These are phyloP conservation scores for Dromaius novaehollandiae DNA, from an alignment of 2,113 vertebrate genomes.

Conservation along the genomic window DNA sequence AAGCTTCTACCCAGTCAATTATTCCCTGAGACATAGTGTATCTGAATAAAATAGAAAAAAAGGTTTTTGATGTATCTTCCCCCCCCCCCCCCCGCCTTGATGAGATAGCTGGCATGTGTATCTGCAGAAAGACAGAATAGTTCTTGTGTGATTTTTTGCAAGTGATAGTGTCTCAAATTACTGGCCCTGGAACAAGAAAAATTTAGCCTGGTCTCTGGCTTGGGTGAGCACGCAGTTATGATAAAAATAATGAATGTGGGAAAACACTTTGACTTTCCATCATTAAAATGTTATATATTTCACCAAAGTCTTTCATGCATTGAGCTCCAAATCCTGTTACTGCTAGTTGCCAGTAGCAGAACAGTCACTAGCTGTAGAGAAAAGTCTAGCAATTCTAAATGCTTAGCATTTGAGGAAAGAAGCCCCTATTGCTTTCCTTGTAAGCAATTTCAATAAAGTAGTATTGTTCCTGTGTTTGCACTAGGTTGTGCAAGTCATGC, in stretches of 20 bases:
- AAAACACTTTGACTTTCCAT: background rate
- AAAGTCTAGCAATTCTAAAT: background rate
- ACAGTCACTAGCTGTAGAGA: background rate
- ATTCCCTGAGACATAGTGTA: background rate
- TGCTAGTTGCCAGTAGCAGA: background rate
- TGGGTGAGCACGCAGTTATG: background rate
- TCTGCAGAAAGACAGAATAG: background rate
- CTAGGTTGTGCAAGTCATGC: accelerated
- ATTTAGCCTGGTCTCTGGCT: background rate
- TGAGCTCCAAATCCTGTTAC: background rate
- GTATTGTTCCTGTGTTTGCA: background rate
- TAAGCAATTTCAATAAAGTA: background rate
- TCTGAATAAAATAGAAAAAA: background rate
- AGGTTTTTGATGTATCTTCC: background rate
- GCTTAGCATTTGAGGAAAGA: background rate
- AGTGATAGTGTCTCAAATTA: background rate
- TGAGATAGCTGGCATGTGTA: background rate
- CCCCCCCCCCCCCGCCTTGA: no score
- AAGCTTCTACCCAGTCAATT: background rate
- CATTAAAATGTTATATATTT: background rate
- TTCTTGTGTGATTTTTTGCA: background rate
- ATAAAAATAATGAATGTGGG: slow-evolving; percentile 8
- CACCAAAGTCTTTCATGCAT: background rate
- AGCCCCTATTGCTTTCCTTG: background rate
- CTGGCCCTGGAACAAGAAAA: background rate